Base-by-base conservation (phyloP, 64 coral and sea anemone genomes). In the Astreopora myriophthalma region DNA sequence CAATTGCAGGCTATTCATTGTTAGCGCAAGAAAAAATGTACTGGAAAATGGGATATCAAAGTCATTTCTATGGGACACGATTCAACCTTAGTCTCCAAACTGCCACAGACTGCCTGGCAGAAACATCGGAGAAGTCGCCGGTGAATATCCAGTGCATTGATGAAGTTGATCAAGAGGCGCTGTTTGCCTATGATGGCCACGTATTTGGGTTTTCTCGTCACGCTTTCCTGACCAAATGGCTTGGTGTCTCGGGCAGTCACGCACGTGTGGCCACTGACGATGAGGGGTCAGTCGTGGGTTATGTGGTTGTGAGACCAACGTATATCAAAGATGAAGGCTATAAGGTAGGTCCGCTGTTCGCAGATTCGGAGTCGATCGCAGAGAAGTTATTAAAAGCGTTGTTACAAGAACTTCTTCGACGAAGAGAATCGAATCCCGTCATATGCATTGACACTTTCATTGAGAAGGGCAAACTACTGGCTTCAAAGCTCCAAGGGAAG, bases 271-370 rank as follows among this genome's bases (percentile, higher is more conserved):
- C 88, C 11, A 46, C 79, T 20, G 39, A 34, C 16, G 57, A 30
- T 66, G 51, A 80, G 11, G 73, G 75, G 11, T 46, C 74, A 68
- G 75, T 90, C 22, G 88, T 80, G 11, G 88, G 88, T 69, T 90
- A 80, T 70, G 73, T 66, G 6, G 60, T 32, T 32, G 73, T 32
- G 0, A 77, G 88, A 48, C 73, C 75, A 46, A 44, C 63, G n/a
- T 90, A 66, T 32, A 28, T 46, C 11, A 76, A 52, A 69, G 62
- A 79, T 19, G 86, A 73, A 52, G 88, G 88, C 16, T 90, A 70
- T 36, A 90, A 25, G 38, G 48, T 90, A 3, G 88, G 88, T 3
- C 75, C 88, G 8, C 39, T 90, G 19, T 90, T 48, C 20, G 74
- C 73, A 23, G 63, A 90, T 22, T 90, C 74, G 4, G 20, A 40